Base-by-base conservation (phyloP, 2,888 invertebrate species). In the Tenthredo mesomela region DNA sequence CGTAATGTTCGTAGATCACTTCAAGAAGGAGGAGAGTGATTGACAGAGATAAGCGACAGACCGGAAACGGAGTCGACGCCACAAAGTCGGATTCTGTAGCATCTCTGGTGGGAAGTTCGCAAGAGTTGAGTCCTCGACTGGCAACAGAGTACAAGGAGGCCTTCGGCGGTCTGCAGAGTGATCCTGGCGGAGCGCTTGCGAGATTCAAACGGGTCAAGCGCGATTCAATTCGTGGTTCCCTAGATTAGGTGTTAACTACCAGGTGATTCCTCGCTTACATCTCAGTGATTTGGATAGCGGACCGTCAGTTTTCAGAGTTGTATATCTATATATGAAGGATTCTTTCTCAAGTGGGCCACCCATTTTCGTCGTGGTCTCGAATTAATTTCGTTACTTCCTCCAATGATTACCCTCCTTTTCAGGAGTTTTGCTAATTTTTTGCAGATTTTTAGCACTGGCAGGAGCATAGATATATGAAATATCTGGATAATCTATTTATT, bases 141-240 rank as follows among this genome's bases (percentile, higher is more conserved):
- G 90, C 88, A 1, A 87, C 86, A 0, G 90, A 90, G 21, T 91
- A 91, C 84, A 89, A 88, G 21, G 91, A 91, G 80, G 89, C 91
- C 3, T 91, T 91, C 83, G 91, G 91, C 12, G 91, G 90, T 9
- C 87, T 90, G 21, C 89, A 88, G 7, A 86, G 85, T 25, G 90
- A 90, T 10, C 82, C 89, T 15, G 87, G 87, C 2, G 87, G 87
- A 0, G 87, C 88, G 9, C 83, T 91, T 7, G 89, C 88, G 18
- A 88, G 91, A 84, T 91, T 89, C 65, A 91, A 91, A 75, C 88
- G 91, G 43, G 89, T 91, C 86, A 90, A 89, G 78, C 89, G 91
- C 15, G 84, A 84, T 33, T 84, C 82, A 25, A 21, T 58, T 21
- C 61, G 5, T 58, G 37, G 21, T 40, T 80, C 54, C 40, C 29